Conservation (phyloP, 2,888 invertebrate genomes). For the Temnothorax rugatulus region DNA sequence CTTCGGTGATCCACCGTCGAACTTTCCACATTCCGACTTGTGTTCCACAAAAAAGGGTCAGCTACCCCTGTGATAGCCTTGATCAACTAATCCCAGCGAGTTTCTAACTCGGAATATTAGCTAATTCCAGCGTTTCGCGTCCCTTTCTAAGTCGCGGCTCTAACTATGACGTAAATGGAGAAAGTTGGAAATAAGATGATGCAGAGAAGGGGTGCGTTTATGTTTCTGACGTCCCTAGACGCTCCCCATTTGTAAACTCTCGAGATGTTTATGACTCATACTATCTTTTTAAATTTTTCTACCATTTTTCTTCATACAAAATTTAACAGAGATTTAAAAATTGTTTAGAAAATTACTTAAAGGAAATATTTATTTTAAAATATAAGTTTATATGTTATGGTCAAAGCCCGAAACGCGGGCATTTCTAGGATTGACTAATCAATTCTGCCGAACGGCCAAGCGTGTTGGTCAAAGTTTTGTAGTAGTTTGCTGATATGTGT, state of each 20-base stretch:
- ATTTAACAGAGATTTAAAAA: background rate
- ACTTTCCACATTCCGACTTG: constrained; percentile 30
- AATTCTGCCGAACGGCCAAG: too few species aligned
- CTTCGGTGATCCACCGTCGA: constrained; percentile 37
- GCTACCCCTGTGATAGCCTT: background rate
- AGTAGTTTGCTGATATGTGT: too few species aligned
- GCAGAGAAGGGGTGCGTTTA: background rate
- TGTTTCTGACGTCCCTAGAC: background rate
- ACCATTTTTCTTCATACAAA: background rate
- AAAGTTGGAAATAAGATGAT: constrained; percentile 45
- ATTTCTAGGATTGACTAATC: too few species aligned
- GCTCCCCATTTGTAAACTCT: background rate
- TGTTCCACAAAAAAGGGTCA: constrained; percentile 23
- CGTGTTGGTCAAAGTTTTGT: too few species aligned
- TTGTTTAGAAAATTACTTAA: background rate
- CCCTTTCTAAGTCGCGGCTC: constrained; percentile 27
- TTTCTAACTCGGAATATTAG: constrained; percentile 41
- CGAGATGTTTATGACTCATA: background rate
- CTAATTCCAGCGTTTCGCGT: background rate
- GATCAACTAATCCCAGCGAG: constrained; percentile 32
- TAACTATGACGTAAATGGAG: constrained; percentile 39
- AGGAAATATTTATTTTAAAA: background rate
- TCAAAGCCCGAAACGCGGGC: too few species aligned
- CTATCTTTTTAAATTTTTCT: background rate
- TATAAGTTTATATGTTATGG: too few species aligned